phyloP scores from a whole-genome alignment of 2,113 vertebrate genomes.

The Paramisgurnus dabryanus region DNA sequence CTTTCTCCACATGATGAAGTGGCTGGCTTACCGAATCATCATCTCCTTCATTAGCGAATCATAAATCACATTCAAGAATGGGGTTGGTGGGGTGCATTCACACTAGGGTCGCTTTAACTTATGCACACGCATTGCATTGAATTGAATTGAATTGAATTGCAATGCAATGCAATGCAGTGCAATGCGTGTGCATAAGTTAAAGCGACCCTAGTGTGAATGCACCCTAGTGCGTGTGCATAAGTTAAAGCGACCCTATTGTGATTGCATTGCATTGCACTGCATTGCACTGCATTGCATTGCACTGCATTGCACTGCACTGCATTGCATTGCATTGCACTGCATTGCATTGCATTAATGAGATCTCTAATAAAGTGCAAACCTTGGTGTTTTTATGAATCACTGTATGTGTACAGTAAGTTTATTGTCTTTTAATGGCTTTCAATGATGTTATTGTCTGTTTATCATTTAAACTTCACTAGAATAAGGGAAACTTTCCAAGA shows the following conservation, averaged over 20 bases:
- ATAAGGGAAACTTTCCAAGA: neutral
- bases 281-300: neutral
- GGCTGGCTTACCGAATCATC: slow-evolving; percentile 21
- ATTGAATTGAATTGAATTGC: neutral
- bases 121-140: neutral
- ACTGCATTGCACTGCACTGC: neutral
- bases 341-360: slow-evolving; percentile 18
- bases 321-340: neutral
- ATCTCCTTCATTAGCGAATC: slow-evolving; percentile 23
- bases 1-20: slow-evolving; percentile 34
- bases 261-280: too few species aligned
- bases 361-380: slow-evolving; percentile 20
- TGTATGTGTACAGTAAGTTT: neutral
- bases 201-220: too few species aligned
- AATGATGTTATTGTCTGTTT: slow-evolving; percentile 24
- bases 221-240: too few species aligned
- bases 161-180: neutral
- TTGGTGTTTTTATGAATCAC: slow-evolving; percentile 2
- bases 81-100: neutral
- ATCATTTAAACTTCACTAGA: neutral
- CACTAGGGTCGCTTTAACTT: slow-evolving; percentile 2
- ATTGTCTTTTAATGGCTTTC: slow-evolving; percentile 25
- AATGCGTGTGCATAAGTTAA: neutral
- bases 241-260: too few species aligned
- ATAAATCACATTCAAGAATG: slow-evolving; percentile 27